phyloP scores from a whole-genome alignment of 1,140 invertebrate genomes.

The Cyclina sinensis region DNA sequence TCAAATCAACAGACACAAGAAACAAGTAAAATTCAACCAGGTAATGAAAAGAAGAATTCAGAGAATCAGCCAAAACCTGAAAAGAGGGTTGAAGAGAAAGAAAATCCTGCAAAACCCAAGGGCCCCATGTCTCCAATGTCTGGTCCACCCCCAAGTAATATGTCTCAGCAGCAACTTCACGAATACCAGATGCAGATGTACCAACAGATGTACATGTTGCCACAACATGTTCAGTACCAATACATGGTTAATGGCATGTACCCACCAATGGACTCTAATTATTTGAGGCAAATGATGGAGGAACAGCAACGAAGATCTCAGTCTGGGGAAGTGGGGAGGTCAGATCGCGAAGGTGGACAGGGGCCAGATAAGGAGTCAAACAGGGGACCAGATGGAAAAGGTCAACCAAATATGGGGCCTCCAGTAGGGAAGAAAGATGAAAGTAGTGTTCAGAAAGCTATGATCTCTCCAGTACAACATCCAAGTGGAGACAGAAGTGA shows the following conservation, averaged over 20 bases:
- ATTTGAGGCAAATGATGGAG: slow-evolving; percentile 84
- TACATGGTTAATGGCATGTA: slow-evolving; percentile 86
- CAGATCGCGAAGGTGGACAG: neutral
- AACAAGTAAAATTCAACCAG: slow-evolving; percentile 16
- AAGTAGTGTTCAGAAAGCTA: slow-evolving; percentile 36
- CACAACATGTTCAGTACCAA: slow-evolving; percentile 82
- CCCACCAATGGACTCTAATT: slow-evolving; percentile 90
- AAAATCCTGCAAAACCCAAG: slow-evolving; percentile 45
- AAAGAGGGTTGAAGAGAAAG: slow-evolving; percentile 70
- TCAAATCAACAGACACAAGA: slow-evolving; percentile 29
- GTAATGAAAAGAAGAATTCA: slow-evolving; percentile 60
- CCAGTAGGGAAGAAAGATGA: slow-evolving; percentile 54
- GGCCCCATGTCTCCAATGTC: neutral
- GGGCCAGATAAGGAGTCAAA: slow-evolving; percentile 23
- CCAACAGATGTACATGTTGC: slow-evolving; percentile 76
- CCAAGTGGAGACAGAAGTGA: slow-evolving; percentile 21
- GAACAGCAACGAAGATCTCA: slow-evolving; percentile 71
- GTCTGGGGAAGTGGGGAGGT: neutral
- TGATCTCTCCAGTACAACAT: slow-evolving; percentile 15
- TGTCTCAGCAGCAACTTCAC: slow-evolving; percentile 62
- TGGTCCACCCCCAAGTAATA: slow-evolving; percentile 38
- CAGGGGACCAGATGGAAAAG: slow-evolving; percentile 18
- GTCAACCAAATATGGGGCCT: neutral
- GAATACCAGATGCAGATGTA: slow-evolving; percentile 77
- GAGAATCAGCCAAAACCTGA: slow-evolving; percentile 63